Evolutionary conservation across 2,113 vertebrate genomes (phyloP).

Genomic region (Pithys albifrons): DNA sequence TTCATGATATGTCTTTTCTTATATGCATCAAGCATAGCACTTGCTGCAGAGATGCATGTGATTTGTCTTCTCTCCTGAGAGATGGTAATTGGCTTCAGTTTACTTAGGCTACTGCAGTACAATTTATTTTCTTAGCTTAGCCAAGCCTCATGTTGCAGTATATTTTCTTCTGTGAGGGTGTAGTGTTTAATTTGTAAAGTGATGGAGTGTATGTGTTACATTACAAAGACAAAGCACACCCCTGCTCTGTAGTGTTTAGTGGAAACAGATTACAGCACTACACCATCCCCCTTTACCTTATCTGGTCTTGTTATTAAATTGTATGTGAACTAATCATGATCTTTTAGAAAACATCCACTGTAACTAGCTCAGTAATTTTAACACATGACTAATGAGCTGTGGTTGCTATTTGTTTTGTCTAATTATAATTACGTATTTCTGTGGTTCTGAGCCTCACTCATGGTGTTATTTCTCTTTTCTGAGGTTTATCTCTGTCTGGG

Average conservation of each 20-base stretch:
- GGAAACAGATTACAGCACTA: neutral
- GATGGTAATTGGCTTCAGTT: constrained; percentile 48
- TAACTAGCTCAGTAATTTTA: neutral
- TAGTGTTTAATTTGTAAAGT: constrained; percentile 33
- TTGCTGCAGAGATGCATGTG: constrained; percentile 60
- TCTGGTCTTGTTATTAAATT: neutral
- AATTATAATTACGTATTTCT: neutral
- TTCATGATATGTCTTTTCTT: constrained; percentile 69
- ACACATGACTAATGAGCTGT: neutral
- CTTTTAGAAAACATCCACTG: constrained; percentile 8
- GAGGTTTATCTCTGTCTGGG: neutral
- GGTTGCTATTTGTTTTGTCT: neutral
- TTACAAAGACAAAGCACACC: neutral
- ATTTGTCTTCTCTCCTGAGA: constrained; percentile 56
- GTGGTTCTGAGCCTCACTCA: neutral
- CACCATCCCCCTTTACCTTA: neutral
- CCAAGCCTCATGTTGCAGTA: constrained; percentile 6
- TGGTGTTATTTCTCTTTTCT: neutral
- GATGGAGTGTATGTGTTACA: neutral
- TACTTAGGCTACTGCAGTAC: constrained; percentile 47
- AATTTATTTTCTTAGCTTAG: constrained; percentile 48
- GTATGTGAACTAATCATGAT: neutral
- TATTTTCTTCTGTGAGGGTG: constrained; percentile 12
- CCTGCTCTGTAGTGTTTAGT: neutral
- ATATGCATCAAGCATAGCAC: constrained; percentile 62